These are phyloP conservation scores for Formicarius rufipectus DNA, from an alignment of 2,113 vertebrate genomes.

Conservation along the genomic window DNA sequence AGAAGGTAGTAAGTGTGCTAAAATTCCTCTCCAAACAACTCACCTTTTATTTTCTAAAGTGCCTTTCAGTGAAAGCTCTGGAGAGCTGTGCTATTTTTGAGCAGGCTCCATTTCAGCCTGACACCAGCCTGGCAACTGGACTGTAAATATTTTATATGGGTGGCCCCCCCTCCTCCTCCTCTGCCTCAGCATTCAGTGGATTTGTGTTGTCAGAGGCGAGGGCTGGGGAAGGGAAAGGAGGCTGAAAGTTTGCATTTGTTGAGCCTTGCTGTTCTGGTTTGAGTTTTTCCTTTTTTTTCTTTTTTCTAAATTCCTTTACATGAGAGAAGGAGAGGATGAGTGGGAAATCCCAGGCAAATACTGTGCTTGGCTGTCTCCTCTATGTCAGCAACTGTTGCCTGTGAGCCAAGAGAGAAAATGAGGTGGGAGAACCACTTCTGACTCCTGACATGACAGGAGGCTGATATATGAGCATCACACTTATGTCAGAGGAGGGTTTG, in stretches of 20 bases:
- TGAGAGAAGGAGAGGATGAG: background rate
- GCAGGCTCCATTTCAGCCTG: constrained; percentile 82
- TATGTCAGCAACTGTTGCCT: background rate
- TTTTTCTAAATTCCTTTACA: background rate
- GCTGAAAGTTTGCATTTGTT: background rate
- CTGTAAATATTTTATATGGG: constrained; percentile 85
- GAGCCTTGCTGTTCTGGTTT: background rate
- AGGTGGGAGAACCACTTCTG: constrained; percentile 39
- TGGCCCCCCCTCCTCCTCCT: constrained; percentile 7
- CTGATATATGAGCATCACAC: background rate
- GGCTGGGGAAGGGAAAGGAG: background rate
- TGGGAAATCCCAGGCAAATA: constrained; percentile 1
- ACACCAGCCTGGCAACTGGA: constrained; percentile 85
- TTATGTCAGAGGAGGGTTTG: background rate
- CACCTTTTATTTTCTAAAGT: constrained; percentile 47
- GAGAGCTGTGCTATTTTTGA: constrained; percentile 89
- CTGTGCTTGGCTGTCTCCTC: background rate
- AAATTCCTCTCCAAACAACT: constrained; percentile 25
- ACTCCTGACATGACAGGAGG: background rate
- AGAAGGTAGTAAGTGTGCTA: background rate
- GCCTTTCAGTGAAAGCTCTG: constrained; percentile 64
- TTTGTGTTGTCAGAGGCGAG: background rate
- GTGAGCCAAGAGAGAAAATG: constrained; percentile 10
- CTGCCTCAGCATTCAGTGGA: constrained; percentile 13
- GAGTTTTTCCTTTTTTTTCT: too few species aligned